These are phyloP conservation scores for Porites australiensis DNA, from an alignment of 64 coral and sea anemone species.

Conservation along the genomic window DNA sequence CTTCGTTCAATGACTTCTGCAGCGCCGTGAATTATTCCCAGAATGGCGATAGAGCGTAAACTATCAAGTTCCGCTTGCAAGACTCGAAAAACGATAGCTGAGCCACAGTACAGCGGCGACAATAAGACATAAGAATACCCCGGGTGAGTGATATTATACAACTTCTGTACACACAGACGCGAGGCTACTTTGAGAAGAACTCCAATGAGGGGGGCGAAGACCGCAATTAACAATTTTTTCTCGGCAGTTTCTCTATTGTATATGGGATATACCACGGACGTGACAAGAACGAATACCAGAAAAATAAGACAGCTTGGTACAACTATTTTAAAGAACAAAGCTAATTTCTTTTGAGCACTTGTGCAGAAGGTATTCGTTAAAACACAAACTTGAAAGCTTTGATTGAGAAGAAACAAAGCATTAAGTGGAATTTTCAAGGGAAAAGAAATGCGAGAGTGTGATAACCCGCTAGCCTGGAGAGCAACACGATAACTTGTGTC, in stretches of 20 bases:
- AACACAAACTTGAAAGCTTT: not conserved
- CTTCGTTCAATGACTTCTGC: not conserved
- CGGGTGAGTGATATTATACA: not conserved
- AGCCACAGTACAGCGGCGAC: not conserved
- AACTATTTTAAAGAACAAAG: not conserved
- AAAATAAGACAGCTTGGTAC: not conserved
- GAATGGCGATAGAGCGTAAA: not conserved
- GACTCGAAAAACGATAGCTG: not conserved
- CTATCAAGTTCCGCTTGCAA: constrained; percentile 19
- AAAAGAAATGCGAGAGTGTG: not conserved
- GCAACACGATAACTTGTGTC: not conserved
- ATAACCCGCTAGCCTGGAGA: not conserved
- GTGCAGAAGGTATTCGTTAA: not conserved
- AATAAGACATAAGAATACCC: constrained; percentile 6
- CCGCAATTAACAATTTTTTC: not conserved
- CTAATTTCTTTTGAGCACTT: not conserved
- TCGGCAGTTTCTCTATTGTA: not conserved
- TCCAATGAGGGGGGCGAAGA: not conserved
- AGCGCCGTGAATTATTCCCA: constrained; percentile 31
- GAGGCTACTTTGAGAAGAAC: not conserved
- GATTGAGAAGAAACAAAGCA: not conserved
- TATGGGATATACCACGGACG: not conserved
- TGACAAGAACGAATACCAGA: not conserved
- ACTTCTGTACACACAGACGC: not conserved
- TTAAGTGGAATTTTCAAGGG: not conserved